These are phyloP conservation scores for Anas bernieri DNA, from an alignment of 2,797 vertebrate species.

Conservation along the genomic window DNA sequence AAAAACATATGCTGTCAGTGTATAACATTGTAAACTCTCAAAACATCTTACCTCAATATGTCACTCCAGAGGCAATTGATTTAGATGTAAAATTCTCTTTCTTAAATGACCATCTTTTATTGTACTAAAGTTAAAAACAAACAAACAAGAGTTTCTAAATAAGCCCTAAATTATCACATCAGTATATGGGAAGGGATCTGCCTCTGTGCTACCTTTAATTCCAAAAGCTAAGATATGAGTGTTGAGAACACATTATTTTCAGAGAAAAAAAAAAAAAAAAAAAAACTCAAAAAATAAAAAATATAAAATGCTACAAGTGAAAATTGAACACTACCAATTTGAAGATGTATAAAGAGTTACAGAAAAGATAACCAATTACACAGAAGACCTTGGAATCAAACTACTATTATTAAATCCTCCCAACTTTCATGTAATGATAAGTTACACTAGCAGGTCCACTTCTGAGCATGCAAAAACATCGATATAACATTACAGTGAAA, in stretches of 20 bases:
- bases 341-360: conserved; percentile 3
- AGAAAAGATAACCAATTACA: not conserved
- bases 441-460: conserved; percentile 46
- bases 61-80: not conserved
- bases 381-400: conserved; percentile 29
- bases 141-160: not conserved
- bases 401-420: conserved; percentile 38
- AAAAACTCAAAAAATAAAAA: not conserved
- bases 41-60: not conserved
- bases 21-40: fast-evolving
- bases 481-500: conserved; percentile 51
- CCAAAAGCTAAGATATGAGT: not conserved
- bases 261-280: not conserved
- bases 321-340: conserved; percentile 25
- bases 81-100: not conserved
- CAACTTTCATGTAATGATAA: conserved; percentile 30
- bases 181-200: not conserved
- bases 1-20: not conserved
- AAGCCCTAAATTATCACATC: not conserved
- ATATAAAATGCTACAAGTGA: not conserved
- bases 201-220: conserved; percentile 40
- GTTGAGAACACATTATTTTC: not conserved
- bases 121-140: not conserved
- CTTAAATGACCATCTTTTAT: not conserved
- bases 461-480: conserved; percentile 50